These are phyloP conservation scores for Geophilus truncorum DNA, from an alignment of 2,888 invertebrate genomes.

Conservation along the genomic window DNA sequence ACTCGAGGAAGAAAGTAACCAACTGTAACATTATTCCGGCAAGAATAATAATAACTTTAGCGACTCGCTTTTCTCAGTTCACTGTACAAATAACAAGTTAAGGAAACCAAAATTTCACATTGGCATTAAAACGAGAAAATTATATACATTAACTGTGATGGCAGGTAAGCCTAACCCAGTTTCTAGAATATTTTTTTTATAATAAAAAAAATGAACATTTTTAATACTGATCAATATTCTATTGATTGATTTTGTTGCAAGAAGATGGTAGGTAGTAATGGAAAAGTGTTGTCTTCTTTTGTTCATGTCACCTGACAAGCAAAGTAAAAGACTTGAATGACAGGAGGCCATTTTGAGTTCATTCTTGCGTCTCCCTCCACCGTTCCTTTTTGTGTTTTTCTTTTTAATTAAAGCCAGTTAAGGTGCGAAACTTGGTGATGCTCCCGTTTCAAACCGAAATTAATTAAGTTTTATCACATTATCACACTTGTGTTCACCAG, in stretches of 20 bases:
- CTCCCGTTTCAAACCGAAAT: neutral
- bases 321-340: slow-evolving; percentile 14
- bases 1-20: no score
- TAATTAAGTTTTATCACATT: neutral
- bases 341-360: slow-evolving; percentile 6
- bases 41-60: no score
- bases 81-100: no score
- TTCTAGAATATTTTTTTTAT: no score
- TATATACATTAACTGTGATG: no score
- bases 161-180: no score
- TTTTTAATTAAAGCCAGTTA: neutral
- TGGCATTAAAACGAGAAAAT: no score
- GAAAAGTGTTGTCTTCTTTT: slow-evolving; percentile 20
- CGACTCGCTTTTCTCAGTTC: no score
- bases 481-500: no score
- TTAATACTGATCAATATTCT: neutral
- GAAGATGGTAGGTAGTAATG: neutral
- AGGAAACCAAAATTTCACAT: no score
- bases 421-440: neutral
- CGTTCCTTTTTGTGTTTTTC: neutral
- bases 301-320: slow-evolving; percentile 20
- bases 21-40: no score
- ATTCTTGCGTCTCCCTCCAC: neutral
- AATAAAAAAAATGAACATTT: neutral
- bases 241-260: neutral